Conservation (phyloP, 2,888 invertebrate genomes). For the Epistrophe eligans region DNA sequence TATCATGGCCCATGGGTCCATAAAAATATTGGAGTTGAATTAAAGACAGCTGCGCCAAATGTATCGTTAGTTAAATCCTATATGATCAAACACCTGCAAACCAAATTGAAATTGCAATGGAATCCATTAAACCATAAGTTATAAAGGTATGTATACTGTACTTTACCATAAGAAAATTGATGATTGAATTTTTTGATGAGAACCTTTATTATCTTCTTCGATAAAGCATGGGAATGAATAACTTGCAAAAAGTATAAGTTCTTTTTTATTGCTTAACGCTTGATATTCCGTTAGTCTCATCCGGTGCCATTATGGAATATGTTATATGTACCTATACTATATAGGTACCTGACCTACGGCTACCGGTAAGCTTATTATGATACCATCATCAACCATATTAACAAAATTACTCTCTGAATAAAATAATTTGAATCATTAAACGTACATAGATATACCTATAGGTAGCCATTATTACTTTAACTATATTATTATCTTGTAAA, state of each 20-base stretch:
- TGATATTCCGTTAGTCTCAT: slow-evolving; percentile 13
- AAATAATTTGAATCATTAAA: slow-evolving; percentile 10
- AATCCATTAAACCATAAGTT: neutral
- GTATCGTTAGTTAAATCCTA: neutral
- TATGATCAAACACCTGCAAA: slow-evolving; percentile 7
- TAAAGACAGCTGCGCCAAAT: too few species aligned
- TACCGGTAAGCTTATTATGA: neutral
- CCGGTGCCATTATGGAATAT: slow-evolving; percentile 5
- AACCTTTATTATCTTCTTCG: neutral
- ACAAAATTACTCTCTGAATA: neutral
- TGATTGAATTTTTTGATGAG: neutral
- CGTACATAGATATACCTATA: too few species aligned
- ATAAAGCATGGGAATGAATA: neutral
- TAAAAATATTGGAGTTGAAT: too few species aligned
- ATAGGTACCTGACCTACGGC: neutral
- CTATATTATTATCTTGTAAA: slow-evolving; percentile 6
- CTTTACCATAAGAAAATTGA: slow-evolving; percentile 6
- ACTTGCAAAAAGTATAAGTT: neutral
- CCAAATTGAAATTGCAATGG: neutral
- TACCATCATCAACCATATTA: neutral
- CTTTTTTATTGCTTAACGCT: neutral
- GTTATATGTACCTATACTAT: neutral
- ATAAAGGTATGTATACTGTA: neutral
- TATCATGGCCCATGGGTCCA: too few species aligned
- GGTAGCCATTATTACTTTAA: neutral